Conservation (phyloP, 1,140 invertebrate species). For the Bicyclus anynana region DNA sequence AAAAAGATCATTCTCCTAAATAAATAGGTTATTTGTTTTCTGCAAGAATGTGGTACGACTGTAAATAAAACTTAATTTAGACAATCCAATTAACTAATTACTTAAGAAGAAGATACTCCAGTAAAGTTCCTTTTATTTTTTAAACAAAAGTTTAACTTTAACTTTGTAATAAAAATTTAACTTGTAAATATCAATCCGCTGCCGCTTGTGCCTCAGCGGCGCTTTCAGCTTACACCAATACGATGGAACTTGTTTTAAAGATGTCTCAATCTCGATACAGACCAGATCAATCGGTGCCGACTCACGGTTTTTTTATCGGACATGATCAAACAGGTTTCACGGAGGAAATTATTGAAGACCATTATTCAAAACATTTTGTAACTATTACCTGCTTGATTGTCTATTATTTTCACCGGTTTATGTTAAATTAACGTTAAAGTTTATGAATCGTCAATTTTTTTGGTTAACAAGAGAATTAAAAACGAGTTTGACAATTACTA, state of each 20-base stretch:
- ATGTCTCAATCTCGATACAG: conserved; percentile 71
- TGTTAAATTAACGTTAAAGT: no score
- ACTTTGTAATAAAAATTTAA: no score
- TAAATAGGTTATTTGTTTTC: no score
- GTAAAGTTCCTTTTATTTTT: no score
- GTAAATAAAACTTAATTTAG: no score
- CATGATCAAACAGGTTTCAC: conserved; percentile 57
- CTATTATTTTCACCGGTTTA: background rate
- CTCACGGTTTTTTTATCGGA: conserved; percentile 62
- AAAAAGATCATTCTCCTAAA: no score
- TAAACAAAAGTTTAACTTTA: background rate
- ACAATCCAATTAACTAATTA: no score
- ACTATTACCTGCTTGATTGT: conserved; percentile 8
- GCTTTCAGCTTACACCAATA: conserved; percentile 38
- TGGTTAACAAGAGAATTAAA: no score
- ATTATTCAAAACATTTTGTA: conserved; percentile 40
- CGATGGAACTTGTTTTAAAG: conserved; percentile 65
- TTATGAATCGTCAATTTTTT: no score
- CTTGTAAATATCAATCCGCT: conserved; percentile 20
- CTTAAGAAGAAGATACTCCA: no score
- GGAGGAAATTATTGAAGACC: conserved; percentile 46
- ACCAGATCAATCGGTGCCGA: conserved; percentile 65
- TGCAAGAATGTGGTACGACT: no score
- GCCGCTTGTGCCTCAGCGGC: conserved; percentile 24
- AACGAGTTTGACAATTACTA: background rate